Base-by-base conservation (phyloP, 2,888 invertebrate species). In the Aplocera efformata region DNA sequence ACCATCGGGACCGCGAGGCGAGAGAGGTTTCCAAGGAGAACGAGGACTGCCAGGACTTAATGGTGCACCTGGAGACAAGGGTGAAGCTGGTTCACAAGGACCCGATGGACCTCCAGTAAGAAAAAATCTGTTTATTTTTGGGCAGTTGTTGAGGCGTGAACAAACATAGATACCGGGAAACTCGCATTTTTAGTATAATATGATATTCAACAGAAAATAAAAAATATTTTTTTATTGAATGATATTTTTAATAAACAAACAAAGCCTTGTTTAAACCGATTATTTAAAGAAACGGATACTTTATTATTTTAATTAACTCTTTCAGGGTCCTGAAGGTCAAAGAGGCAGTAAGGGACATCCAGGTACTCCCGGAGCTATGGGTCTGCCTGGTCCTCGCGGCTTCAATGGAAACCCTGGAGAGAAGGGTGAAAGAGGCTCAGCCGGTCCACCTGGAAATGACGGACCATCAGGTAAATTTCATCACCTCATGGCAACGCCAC, bases 21-120 rank as follows among this genome's bases (percentile, higher is more conserved):
- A 91, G 55, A 73, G 90, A 66, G 95, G 95, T 1, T 93, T 92
- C 66, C 92, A 94, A 2, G 95, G 95, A 3, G 94, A 94, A 64
- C 83, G 94, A 48, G 95, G 95, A 1, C 80, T 90, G 0, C 81
- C 91, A 7, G 95, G 95, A 1, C 88, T 89, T 38, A 89, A 92
- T 10, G 94, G 94, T n/a, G 54, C 83, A 1, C 67, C 89, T 1
- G 94, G 94, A 30, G 81, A 89, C 20, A 90, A 92, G 57, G 94
- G 94, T 40, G 91, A 92, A 56, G 62, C 89, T 21, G 94, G 94
- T 10, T 64, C 89, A 10, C 92, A 92, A 72, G 94, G 94, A 37
- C 59, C 85, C 30, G 94, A 94, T 73, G 94, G 94, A 42, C 89
- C 90, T 41, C 89, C 91, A 44, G 94, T 94, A 85, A 58, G 53